Base-by-base conservation (phyloP, 2,797 vertebrate species). In the Sebastes oblongus region DNA sequence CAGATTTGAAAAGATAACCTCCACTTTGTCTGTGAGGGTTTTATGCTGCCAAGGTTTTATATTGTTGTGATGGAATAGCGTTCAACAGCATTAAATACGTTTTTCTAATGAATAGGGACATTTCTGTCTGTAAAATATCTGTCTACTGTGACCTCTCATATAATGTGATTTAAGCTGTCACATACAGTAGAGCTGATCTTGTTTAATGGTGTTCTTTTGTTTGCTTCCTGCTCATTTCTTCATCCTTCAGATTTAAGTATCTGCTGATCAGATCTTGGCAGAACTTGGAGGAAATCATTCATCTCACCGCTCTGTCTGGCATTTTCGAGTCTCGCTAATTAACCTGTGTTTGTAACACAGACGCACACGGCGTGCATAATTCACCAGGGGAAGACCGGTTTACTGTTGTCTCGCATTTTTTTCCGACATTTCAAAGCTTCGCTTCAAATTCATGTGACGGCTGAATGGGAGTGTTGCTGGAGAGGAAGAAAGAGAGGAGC, bases 291-390 rank as follows among this genome's bases (percentile, higher is more conserved):
- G 27, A 39, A n/a, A n/a, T 60, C 12, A 27, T 77, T 59, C 50
- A 75, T 73, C 68, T 75, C 81, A 32, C n/a, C 8, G 42, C 55
- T 70, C 70, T 64, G 24, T 80, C 32, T 66, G 79, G 66, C 78
- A 84, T 83, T 75, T 87, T 87, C n/a, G 81, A 65, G 80, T 72
- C 60, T 34, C 50, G 55, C 72, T 77, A 84, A 88, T 87, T 79
- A 87, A 84, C 78, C n/a, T 79, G 36, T 69, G 72, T 70, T 62
- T 72, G 66, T 74, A 46, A 56, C 52, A 25, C 13, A 55, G 27
- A 64, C 61, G 25, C 59, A 32, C 29, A 61, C 27, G 22, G 13
- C 46, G 14, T 20, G 5, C 24, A 60, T 46, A 24, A 61, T 61
- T 78, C 30, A 68, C 16, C 2, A 6, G 20, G 32, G 36, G 46